Percentiles rank a stretch among this genome's conserved stretches.
phyloP scores from a whole-genome alignment of 2,113 vertebrate genomes.

The Malurus elegans region DNA sequence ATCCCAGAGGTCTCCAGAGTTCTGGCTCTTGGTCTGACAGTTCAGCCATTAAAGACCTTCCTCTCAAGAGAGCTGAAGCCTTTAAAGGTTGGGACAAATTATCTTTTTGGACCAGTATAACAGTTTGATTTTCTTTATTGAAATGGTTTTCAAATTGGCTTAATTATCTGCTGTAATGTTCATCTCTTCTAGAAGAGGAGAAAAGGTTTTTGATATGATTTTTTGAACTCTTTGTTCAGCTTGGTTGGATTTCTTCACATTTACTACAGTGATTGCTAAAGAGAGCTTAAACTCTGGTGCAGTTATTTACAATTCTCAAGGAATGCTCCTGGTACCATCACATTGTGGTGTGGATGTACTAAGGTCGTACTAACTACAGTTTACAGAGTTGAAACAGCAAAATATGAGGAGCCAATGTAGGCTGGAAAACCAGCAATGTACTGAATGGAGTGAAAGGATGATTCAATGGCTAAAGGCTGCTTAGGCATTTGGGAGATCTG shows the following conservation, averaged over 20 bases:
- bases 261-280: not conserved
- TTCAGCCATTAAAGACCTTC: not conserved
- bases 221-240: not conserved
- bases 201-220: accelerated
- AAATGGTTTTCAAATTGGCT: not conserved
- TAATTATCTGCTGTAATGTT: not conserved
- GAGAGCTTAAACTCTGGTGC: not conserved
- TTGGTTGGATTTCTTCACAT: not conserved
- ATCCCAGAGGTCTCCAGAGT: not conserved
- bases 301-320: not conserved
- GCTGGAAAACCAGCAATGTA: not conserved
- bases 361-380: not conserved
- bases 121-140: not conserved
- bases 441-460: not conserved
- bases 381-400: not conserved
- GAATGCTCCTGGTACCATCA: not conserved
- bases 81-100: not conserved
- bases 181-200: not conserved
- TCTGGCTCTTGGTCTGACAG: not conserved
- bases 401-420: not conserved
- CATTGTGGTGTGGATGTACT: not conserved
- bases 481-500: not conserved
- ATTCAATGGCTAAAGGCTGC: not conserved
- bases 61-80: not conserved
- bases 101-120: not conserved